A percentile compares a stretch with the other conserved stretches of the same genome.
Evolutionary conservation across 2,113 vertebrate genomes (phyloP).

Genomic region (Equus przewalskii): DNA sequence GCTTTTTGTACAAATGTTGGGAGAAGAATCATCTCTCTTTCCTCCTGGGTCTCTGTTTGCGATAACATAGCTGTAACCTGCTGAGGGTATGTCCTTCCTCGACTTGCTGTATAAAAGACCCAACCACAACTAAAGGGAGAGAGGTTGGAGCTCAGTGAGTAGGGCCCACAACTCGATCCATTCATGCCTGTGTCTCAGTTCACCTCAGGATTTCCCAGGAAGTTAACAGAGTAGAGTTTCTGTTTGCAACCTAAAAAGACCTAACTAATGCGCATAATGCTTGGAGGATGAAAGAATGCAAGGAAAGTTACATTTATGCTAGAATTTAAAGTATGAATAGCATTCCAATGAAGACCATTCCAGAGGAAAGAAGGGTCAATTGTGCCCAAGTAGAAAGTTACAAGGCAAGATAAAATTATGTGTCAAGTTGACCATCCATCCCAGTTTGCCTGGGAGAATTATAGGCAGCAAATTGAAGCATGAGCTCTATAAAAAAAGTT

Average conservation of each 20-base stretch:
- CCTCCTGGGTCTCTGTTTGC: background rate
- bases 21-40: background rate
- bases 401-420: background rate
- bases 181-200: background rate
- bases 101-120: background rate
- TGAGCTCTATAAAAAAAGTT: background rate
- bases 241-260: background rate
- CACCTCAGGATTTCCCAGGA: background rate
- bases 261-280: background rate
- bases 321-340: background rate
- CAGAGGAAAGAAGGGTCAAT: background rate
- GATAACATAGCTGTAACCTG: too few relatives aligned
- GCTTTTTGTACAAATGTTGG: background rate
- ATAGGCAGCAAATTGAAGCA: background rate
- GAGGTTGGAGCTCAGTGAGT: background rate
- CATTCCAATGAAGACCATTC: background rate
- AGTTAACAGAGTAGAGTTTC: background rate
- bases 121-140: too few relatives aligned
- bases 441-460: background rate
- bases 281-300: background rate
- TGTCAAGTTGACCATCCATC: background rate
- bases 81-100: accelerated
- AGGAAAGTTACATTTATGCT: background rate
- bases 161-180: accelerated
- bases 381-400: background rate